phyloP scores from a whole-genome alignment of 2,888 invertebrate genomes.

The Caenorhabditis becei region DNA sequence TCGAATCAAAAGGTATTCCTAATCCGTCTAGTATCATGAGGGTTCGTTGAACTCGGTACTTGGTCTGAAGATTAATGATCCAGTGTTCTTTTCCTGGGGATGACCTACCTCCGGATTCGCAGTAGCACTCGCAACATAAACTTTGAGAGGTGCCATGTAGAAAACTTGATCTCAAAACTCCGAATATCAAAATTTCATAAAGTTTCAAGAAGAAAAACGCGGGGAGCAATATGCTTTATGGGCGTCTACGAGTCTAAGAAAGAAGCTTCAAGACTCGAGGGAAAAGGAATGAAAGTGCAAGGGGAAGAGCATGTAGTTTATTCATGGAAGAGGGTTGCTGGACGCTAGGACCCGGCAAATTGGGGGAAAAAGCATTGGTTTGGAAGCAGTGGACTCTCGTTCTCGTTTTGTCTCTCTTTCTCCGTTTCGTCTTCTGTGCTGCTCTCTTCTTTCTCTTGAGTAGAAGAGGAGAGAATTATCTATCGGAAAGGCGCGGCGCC shows the following conservation, averaged over 20 bases:
- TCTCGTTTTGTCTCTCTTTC: not conserved
- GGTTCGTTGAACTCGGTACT: slow-evolving; percentile 95
- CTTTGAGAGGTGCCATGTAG: slow-evolving; percentile 73
- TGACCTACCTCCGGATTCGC: slow-evolving; percentile 76
- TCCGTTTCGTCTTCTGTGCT: not conserved
- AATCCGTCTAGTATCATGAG: slow-evolving; percentile 94
- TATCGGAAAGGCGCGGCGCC: slow-evolving; percentile 43
- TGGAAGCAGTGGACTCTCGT: slow-evolving; percentile 2
- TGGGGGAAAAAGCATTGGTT: slow-evolving; percentile 1
- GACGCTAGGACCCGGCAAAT: slow-evolving; percentile 16
- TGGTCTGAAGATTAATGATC: slow-evolving; percentile 87
- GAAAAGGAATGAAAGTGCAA: slow-evolving; percentile 22
- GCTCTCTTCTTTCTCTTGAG: not conserved
- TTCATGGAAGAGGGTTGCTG: not conserved
- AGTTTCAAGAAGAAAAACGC: too few relatives aligned
- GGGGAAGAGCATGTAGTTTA: not conserved
- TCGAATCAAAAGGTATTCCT: slow-evolving; percentile 90
- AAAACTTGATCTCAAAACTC: not conserved
- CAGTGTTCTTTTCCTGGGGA: too few relatives aligned
- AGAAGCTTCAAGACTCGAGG: not conserved
- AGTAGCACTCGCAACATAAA: slow-evolving; percentile 77
- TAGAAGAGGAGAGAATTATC: slow-evolving; percentile 5
- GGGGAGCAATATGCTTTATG: too few relatives aligned
- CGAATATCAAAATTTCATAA: too few relatives aligned
- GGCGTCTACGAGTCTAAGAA: too few relatives aligned